Evolutionary conservation across 2,888 invertebrate species (phyloP).

Genomic region (Apeira syringaria): DNA sequence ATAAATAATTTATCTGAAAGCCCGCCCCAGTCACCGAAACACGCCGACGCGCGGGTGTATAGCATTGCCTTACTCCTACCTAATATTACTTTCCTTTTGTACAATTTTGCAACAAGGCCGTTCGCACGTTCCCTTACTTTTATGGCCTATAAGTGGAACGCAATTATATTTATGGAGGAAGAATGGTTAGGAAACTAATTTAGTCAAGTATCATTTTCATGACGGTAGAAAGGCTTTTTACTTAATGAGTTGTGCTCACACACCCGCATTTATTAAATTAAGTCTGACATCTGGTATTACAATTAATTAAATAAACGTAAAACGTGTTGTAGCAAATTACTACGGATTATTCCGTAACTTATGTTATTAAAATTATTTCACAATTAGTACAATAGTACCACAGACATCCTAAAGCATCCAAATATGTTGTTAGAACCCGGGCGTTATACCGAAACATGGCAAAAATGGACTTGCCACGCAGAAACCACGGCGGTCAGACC

Average conservation of each 20-base stretch:
- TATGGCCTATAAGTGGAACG: slow-evolving; percentile 83
- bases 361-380: too few relatives aligned
- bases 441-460: too few relatives aligned
- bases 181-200: slow-evolving; percentile 81
- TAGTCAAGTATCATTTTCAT: slow-evolving; percentile 65
- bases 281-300: too few relatives aligned
- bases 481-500: too few relatives aligned
- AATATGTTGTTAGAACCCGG: too few relatives aligned
- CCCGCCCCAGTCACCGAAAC: slow-evolving; percentile 81
- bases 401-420: too few relatives aligned
- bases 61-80: slow-evolving; percentile 72
- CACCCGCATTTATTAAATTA: slow-evolving; percentile 12
- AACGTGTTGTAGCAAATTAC: too few relatives aligned
- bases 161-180: slow-evolving; percentile 82
- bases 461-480: too few relatives aligned
- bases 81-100: slow-evolving; percentile 83
- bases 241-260: slow-evolving; percentile 16
- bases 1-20: slow-evolving; percentile 84
- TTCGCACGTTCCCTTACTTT: slow-evolving; percentile 82
- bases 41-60: slow-evolving; percentile 54
- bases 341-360: too few relatives aligned
- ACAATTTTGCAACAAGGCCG: slow-evolving; percentile 82
- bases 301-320: too few relatives aligned
- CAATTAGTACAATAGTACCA: too few relatives aligned
- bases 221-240: slow-evolving; percentile 24